A percentile compares a stretch with the other conserved stretches of the same genome.
phyloP scores from a whole-genome alignment of 1,140 invertebrate species.

The Drosophila prosaltans region DNA sequence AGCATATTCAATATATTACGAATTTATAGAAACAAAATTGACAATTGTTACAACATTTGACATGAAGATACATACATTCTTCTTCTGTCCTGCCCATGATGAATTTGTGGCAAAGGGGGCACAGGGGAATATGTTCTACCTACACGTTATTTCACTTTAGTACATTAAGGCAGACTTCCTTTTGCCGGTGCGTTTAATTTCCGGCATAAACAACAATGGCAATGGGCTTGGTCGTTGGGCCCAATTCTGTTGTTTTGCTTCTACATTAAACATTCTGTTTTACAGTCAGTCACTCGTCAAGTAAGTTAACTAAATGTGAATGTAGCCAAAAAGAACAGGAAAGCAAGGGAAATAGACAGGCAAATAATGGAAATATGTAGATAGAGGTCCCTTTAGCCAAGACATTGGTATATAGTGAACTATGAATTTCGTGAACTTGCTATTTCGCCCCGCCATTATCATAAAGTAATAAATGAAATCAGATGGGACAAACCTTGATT shows the following conservation, averaged over 20 bases:
- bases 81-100: not conserved
- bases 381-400: not conserved
- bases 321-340: not conserved
- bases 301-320: slow-evolving; percentile 11
- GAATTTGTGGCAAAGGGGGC: not conserved
- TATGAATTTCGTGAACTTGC: not conserved
- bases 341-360: not conserved
- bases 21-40: slow-evolving; percentile 19
- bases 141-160: slow-evolving; percentile 69
- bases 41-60: slow-evolving; percentile 5
- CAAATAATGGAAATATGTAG: too few relatives aligned
- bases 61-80: slow-evolving; percentile 3
- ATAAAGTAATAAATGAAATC: not conserved
- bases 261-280: slow-evolving; percentile 37
- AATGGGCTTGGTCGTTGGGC: slow-evolving; percentile 26
- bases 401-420: not conserved
- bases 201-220: slow-evolving; percentile 59
- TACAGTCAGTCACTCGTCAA: slow-evolving; percentile 7
- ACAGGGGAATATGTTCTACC: slow-evolving; percentile 5
- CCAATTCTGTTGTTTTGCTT: slow-evolving; percentile 24
- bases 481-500: slow-evolving; percentile 6
- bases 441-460: not conserved
- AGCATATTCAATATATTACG: not conserved
- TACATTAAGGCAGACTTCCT: slow-evolving; percentile 70
- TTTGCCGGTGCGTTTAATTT: slow-evolving; percentile 67